Base-by-base conservation (phyloP, 2,797 vertebrate species). In the Tragelaphus oryx region DNA sequence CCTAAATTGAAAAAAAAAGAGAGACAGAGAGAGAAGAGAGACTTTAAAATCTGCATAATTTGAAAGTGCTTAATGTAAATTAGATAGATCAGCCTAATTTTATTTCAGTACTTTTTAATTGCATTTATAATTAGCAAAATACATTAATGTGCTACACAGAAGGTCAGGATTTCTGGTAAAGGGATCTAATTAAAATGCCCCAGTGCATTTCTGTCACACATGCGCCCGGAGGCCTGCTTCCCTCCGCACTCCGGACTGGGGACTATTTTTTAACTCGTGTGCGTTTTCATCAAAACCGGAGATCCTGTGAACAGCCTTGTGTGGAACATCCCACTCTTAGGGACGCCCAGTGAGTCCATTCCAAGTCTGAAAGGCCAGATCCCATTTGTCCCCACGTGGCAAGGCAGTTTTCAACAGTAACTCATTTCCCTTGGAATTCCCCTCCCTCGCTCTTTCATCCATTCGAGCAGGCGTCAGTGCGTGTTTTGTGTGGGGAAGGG, bases 111-210 rank as follows among this genome's bases (percentile, higher is more conserved):
- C 98, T 98, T 98, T 98, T 98, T 98, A 98, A 98, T 98, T 98
- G 98, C 98, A 98, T 98, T 98, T 98, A 99, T 99, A 99, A 99
- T 99, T 98, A 99, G 98, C 97, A 98, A 98, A 98, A 98, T 98
- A 98, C 98, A 98, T 98, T 98, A 98, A 98, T 98, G 98, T 97
- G 97, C 97, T 97, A 97, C 97, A 97, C 95, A 98, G 98, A 98
- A 98, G 98, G 98, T 98, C 98, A 98, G 98, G 96, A 98, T 98
- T 98, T 98, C 97, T 98, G 97, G 97, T 97, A 97, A 98, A 98
- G 95, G 97, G 95, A 98, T 97, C 98, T 98, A 98, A 98, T 98
- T 98, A 98, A 98, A 98, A 98, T 95, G 97, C 95, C 98, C 97
- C 96, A 93, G 89, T 98, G 98, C 95, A 92, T 97, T 97, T 97